phyloP scores from a whole-genome alignment of 2,113 vertebrate species.

The Spermophilus dauricus region DNA sequence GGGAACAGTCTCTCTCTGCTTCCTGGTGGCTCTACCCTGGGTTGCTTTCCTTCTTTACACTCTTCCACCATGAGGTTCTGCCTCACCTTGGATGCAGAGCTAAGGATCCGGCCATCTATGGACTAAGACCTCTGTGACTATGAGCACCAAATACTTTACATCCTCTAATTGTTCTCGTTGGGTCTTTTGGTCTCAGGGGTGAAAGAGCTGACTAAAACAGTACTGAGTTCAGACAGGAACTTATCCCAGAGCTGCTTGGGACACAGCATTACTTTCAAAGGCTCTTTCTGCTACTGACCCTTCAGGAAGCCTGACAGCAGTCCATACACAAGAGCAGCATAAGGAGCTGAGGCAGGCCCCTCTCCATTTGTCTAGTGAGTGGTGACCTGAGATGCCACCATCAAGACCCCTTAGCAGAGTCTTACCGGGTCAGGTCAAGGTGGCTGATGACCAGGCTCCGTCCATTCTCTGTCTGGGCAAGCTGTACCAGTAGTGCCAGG shows the following conservation, averaged over 20 bases:
- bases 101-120: no score
- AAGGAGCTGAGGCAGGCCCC: background rate
- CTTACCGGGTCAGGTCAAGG: slow-evolving; percentile 90
- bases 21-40: no score
- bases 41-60: no score
- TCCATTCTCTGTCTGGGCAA: slow-evolving; percentile 84
- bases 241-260: background rate
- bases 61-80: no score
- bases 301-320: background rate
- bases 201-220: no score
- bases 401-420: background rate
- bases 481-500: slow-evolving; percentile 89
- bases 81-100: no score
- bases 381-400: fast-evolving
- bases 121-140: no score
- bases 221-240: background rate
- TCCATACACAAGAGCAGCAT: background rate
- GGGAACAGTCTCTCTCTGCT: no score
- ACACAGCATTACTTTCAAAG: background rate
- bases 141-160: no score
- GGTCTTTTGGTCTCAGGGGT: no score
- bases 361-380: no score
- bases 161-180: no score
- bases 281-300: background rate
- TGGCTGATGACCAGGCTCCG: slow-evolving; percentile 87